phyloP scores from a whole-genome alignment of 2,797 vertebrate species.

The Sus cebifrons region DNA sequence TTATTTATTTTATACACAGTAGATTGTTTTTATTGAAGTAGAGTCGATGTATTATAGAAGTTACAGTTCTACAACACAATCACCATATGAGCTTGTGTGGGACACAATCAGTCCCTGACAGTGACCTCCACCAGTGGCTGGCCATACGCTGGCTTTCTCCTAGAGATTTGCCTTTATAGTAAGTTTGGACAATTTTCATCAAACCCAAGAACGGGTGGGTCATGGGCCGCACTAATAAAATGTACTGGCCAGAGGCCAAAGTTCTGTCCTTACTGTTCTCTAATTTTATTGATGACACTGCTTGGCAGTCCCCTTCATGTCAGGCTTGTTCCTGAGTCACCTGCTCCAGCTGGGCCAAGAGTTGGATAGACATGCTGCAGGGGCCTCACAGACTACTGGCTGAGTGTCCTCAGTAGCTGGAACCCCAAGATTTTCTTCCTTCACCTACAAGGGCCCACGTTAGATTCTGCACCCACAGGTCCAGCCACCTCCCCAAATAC shows the following conservation, averaged over 20 bases:
- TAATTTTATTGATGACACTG: background rate
- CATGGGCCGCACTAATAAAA: background rate
- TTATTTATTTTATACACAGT: too few relatives aligned
- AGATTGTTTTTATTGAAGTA: too few relatives aligned
- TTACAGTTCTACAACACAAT: too few relatives aligned
- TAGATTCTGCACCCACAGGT: background rate
- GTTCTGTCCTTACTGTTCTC: background rate
- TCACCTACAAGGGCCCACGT: too few relatives aligned
- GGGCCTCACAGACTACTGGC: background rate
- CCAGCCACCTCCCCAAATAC: background rate
- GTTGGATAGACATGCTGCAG: accelerated
- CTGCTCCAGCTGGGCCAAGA: background rate
- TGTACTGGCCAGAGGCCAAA: background rate
- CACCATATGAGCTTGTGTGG: too few relatives aligned
- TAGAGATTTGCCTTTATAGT: background rate
- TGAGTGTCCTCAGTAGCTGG: background rate
- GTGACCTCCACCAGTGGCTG: background rate
- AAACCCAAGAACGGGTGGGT: background rate
- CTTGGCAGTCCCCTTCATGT: background rate
- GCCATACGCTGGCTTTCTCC: background rate
- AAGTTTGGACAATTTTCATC: background rate
- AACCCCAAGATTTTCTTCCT: background rate
- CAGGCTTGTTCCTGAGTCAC: background rate
- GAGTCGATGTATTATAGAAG: too few relatives aligned
- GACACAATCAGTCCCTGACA: too few relatives aligned